A percentile compares a stretch with the other conserved stretches of the same genome.
Conservation (phyloP, 2,113 vertebrate species). For the Pelmatolapia mariae region DNA sequence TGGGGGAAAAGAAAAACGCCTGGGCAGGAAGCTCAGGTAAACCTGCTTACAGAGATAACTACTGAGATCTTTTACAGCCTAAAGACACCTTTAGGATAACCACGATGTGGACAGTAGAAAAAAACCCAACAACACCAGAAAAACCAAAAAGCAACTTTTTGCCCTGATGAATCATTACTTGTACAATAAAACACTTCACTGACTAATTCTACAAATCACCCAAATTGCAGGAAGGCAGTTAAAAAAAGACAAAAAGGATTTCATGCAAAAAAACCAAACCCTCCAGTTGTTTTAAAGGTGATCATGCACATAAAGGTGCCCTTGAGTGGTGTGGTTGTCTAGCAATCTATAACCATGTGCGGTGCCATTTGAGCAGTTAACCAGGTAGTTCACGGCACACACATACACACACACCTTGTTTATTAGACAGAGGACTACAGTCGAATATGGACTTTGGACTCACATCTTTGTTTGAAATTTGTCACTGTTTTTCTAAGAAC, state of each 20-base stretch:
- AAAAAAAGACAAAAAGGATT: not conserved
- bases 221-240: not conserved
- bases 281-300: not conserved
- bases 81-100: not conserved
- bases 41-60: not conserved
- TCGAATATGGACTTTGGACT: not conserved
- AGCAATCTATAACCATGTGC: not conserved
- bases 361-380: not conserved
- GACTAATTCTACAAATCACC: not conserved
- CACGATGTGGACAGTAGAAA: not conserved
- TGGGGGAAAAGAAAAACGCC: fast-evolving
- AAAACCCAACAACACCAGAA: not conserved
- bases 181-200: not conserved
- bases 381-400: not conserved
- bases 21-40: not conserved
- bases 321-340: fast-evolving
- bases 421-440: not conserved
- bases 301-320: not conserved
- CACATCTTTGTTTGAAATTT: not conserved
- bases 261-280: fast-evolving
- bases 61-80: not conserved
- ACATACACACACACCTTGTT: not conserved
- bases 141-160: not conserved
- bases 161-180: not conserved
- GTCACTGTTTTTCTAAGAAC: not conserved